Evolutionary conservation across 2,113 vertebrate species (phyloP).

Genomic region (Scartelaos histophorus): DNA sequence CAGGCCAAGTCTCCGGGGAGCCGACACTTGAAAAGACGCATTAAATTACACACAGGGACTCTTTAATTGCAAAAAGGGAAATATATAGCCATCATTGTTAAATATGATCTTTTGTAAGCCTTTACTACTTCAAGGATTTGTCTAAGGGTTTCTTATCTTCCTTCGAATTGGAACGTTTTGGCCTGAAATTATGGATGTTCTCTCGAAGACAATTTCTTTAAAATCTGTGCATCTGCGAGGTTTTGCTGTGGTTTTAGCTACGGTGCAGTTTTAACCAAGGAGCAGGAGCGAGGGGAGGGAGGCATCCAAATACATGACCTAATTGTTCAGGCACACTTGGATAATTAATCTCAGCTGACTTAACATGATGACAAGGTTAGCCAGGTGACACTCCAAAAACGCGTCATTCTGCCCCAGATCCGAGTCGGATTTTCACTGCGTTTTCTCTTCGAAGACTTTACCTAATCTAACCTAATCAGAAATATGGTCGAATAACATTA

Average conservation of each 20-base stretch:
- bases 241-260: not conserved
- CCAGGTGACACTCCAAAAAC: constrained; percentile 86
- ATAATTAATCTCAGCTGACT: constrained; percentile 92
- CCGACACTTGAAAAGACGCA: constrained; percentile 77
- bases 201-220: not conserved
- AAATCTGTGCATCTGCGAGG: not conserved
- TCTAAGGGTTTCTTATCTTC: constrained; percentile 58
- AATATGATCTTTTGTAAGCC: constrained; percentile 74
- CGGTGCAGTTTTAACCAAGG: not conserved
- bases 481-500: not conserved
- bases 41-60: constrained; percentile 77
- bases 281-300: not conserved
- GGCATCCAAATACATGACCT: constrained; percentile 72
- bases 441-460: not conserved
- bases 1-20: constrained; percentile 74
- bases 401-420: constrained; percentile 55
- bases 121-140: constrained; percentile 70
- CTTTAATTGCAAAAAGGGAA: constrained; percentile 76
- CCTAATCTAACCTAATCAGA: not conserved
- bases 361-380: constrained; percentile 88
- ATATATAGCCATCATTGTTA: constrained; percentile 77
- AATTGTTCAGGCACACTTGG: constrained; percentile 84
- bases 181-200: not conserved
- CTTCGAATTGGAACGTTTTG: constrained; percentile 30
- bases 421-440: not conserved